Evolutionary conservation across 2,113 vertebrate genomes (phyloP).

Genomic region (Plestiodon gilberti): DNA sequence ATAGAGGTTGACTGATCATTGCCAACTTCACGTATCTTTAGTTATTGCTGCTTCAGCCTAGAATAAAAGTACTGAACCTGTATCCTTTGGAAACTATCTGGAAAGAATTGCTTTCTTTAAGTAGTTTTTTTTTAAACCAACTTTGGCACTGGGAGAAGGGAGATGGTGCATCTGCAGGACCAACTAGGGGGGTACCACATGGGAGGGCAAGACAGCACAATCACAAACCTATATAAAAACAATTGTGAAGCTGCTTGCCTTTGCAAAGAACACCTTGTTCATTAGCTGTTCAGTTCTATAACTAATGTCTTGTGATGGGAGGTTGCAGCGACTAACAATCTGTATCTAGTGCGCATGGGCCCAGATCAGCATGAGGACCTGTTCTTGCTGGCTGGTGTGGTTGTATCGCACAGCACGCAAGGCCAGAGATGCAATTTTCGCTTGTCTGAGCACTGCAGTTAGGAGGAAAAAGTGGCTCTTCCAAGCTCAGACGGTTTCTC

Average conservation of each 20-base stretch:
- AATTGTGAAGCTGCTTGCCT: neutral
- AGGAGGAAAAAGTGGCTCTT: neutral
- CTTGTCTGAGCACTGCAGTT: neutral
- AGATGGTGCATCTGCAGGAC: neutral
- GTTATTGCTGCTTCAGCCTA: neutral
- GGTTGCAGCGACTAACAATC: neutral
- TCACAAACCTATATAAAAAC: neutral
- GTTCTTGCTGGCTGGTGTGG: neutral
- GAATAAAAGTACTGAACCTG: neutral
- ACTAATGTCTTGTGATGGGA: neutral
- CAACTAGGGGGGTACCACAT: neutral
- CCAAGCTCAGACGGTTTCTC: neutral
- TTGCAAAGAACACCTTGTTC: neutral
- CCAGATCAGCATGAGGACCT: neutral
- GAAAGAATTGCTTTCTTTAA: neutral
- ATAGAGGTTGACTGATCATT: too few relatives aligned
- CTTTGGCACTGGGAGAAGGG: neutral
- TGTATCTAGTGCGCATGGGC: neutral
- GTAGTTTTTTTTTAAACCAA: neutral
- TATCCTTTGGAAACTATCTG: neutral
- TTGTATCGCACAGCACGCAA: neutral
- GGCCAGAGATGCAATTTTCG: neutral
- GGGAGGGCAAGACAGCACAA: neutral
- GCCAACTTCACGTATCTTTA: too few relatives aligned
- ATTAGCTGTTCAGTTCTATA: neutral